These are phyloP conservation scores for Pseudomyrmex flavicornis DNA, from an alignment of 1,140 invertebrate genomes.

Conservation along the genomic window DNA sequence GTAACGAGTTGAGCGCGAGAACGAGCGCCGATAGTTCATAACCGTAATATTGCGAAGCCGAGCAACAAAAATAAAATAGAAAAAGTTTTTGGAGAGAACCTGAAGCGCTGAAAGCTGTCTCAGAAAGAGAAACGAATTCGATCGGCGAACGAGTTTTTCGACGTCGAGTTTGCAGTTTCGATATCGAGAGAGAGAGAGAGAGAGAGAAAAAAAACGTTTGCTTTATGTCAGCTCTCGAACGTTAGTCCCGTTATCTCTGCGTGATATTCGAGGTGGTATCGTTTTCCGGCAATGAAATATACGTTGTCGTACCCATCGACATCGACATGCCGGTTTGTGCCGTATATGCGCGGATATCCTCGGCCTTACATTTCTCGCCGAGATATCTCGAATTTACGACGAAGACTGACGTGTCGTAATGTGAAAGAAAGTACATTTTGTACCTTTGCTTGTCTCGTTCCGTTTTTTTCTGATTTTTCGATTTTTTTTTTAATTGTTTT, in stretches of 20 bases:
- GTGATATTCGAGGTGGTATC: conserved; percentile 40
- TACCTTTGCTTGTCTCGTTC: not conserved
- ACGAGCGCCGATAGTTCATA: no score
- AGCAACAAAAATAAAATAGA: not conserved
- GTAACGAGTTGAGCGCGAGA: not conserved
- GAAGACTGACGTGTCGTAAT: conserved; percentile 27
- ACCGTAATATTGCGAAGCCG: no score
- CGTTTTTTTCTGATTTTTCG: not conserved
- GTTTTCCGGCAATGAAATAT: conserved; percentile 51
- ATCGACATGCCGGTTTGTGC: conserved; percentile 13
- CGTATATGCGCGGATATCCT: not conserved
- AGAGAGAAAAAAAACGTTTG: conserved; percentile 37
- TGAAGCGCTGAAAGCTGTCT: not conserved
- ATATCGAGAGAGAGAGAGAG: not conserved
- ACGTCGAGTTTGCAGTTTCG: conserved; percentile 19
- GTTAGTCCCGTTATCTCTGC: conserved; percentile 45
- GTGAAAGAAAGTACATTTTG: conserved; percentile 10
- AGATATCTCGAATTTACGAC: conserved; percentile 33
- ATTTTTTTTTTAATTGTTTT: not conserved
- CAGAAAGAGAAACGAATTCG: conserved; percentile 13
- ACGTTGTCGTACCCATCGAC: not conserved
- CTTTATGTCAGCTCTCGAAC: conserved; percentile 50
- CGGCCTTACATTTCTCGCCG: conserved; percentile 16
- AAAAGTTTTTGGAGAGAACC: not conserved
- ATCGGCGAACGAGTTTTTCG: not conserved